Conservation (phyloP, 2,797 vertebrate genomes). For the Acanthurus tractus region DNA sequence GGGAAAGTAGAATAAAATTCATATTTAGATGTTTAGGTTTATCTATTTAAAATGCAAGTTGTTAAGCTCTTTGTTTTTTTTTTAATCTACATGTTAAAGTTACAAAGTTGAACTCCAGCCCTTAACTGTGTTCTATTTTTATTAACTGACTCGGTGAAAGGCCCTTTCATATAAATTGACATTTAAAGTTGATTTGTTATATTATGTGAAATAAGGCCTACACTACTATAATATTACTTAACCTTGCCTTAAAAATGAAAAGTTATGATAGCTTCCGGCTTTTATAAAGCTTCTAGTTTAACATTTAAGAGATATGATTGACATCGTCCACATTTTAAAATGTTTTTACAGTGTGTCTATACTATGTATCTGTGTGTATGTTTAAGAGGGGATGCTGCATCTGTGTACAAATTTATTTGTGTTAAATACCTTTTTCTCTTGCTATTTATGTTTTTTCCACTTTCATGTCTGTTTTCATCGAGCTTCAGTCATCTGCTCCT, state of each 20-base stretch:
- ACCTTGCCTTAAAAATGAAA: conserved; percentile 58
- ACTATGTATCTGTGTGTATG: conserved; percentile 32
- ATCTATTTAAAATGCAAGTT: conserved; percentile 29
- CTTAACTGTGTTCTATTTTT: conserved; percentile 10
- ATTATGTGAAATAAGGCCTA: no score
- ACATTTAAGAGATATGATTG: conserved; percentile 34
- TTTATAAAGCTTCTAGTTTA: conserved; percentile 85
- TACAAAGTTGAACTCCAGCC: neutral
- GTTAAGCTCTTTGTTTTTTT: conserved; percentile 16
- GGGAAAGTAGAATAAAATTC: conserved; percentile 18
- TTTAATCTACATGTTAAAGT: conserved; percentile 12
- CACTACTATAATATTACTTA: conserved; percentile 64
- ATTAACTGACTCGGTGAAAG: conserved; percentile 25
- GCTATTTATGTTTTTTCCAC: conserved; percentile 77
- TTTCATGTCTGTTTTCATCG: conserved; percentile 33
- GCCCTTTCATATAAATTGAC: conserved; percentile 53
- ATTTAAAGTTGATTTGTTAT: conserved; percentile 57
- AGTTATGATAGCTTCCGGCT: conserved; percentile 67
- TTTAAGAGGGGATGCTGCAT: conserved; percentile 49
- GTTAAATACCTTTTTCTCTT: conserved; percentile 42
- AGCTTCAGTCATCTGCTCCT: conserved; percentile 39
- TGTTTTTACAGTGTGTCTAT: conserved; percentile 14
- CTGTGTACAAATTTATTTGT: conserved; percentile 78
- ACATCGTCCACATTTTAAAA: conserved; percentile 27
- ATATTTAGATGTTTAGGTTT: neutral